Percentiles rank a stretch among this genome's conserved stretches.
phyloP scores from a whole-genome alignment of 92 coral and sea anemone genomes.

The Parazoanthus atlanticus region DNA sequence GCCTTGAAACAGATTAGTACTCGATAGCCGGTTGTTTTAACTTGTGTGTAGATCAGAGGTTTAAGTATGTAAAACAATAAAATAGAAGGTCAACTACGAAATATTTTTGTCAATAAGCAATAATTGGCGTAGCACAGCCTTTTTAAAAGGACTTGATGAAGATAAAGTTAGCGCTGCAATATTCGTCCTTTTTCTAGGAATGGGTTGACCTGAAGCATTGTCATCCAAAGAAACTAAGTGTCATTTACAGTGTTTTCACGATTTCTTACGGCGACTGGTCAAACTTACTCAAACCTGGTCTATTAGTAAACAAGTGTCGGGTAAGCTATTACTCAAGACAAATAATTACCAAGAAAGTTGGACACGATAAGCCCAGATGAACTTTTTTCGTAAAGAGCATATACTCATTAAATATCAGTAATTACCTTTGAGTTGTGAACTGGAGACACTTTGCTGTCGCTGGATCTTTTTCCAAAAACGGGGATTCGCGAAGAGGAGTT shows the following conservation, averaged over 20 bases:
- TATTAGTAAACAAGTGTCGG: neutral
- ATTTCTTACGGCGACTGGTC: neutral
- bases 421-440: slow-evolving; percentile 28
- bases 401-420: neutral
- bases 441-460: slow-evolving; percentile 22
- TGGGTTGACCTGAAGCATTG: neutral
- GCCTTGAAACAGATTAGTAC: neutral
- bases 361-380: neutral
- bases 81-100: neutral
- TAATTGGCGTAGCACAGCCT: neutral
- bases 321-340: neutral
- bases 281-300: neutral
- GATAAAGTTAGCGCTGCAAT: neutral
- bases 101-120: no score
- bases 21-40: neutral
- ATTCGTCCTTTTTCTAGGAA: neutral
- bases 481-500: slow-evolving; percentile 47
- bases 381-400: neutral
- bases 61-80: neutral
- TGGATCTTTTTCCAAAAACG: slow-evolving; percentile 27
- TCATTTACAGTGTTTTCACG: neutral
- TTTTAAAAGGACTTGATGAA: no score
- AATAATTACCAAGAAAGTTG: neutral
- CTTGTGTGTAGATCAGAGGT: neutral
- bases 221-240: neutral